These are phyloP conservation scores for Scophthalmus maximus DNA, from an alignment of 2,113 vertebrate genomes.

Conservation along the genomic window DNA sequence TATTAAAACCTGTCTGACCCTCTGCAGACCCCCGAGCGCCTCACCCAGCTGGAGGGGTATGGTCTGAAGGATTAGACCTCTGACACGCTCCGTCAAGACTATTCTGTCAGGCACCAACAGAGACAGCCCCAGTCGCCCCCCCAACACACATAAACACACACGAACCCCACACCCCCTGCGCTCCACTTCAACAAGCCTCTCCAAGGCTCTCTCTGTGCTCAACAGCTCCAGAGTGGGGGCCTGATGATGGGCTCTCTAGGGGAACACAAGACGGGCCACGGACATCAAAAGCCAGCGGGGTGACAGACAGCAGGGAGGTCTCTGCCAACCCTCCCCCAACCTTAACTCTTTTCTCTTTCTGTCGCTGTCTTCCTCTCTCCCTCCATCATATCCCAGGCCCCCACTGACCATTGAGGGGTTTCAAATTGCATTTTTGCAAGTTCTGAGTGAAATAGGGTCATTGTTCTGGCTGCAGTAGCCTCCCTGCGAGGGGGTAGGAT, in stretches of 20 bases:
- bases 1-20: conserved; percentile 79
- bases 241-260: conserved; percentile 85
- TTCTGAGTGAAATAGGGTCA: conserved; percentile 79
- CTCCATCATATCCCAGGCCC: conserved; percentile 69
- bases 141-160: background rate
- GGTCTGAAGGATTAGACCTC: conserved; percentile 79
- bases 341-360: conserved; percentile 38
- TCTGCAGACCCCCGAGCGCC: conserved; percentile 69
- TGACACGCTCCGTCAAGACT: conserved; percentile 85
- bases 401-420: conserved; percentile 76
- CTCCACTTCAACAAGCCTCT: conserved; percentile 71
- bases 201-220: conserved; percentile 68
- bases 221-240: conserved; percentile 80
- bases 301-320: conserved; percentile 84
- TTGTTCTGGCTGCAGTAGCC: conserved; percentile 78
- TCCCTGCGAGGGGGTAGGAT: conserved; percentile 41
- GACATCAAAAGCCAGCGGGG: conserved; percentile 86
- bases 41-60: conserved; percentile 78
- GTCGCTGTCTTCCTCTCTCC: conserved; percentile 40
- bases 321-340: conserved; percentile 41
- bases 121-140: conserved; percentile 68
- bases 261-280: conserved; percentile 81
- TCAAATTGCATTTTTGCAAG: conserved; percentile 86
- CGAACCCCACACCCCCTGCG: conserved; percentile 34
- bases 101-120: conserved; percentile 80